Base-by-base conservation (phyloP, 2,797 vertebrate genomes). In the Toxotes lorentzi region DNA sequence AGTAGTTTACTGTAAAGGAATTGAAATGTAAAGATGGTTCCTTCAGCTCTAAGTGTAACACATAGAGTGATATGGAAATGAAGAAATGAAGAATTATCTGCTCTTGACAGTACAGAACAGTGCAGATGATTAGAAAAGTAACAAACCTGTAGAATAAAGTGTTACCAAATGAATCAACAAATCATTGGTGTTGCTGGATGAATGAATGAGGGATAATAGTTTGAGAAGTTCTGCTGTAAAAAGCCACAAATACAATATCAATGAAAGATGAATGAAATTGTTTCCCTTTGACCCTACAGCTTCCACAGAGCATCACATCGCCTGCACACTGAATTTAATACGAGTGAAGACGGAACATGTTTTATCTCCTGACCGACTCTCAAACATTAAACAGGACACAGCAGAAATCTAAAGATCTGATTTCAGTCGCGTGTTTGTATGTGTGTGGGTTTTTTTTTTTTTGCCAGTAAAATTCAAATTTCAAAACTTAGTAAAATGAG, bases 281-380 rank as follows among this genome's bases (percentile, higher is more conserved):
- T 2, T 82, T 78, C 68, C 70, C 77, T 63, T 67, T 57, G 78
- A 61, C 67, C 38, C 56, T 24, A 41, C 38, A 48, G 66, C 47
- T 45, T 47, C 66, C 21, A 21, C 51, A 50, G 45, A 45, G 77
- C 68, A 3, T 48, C 62, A 17, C 35, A 45, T 48, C 41, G 5
- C 23, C 73, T 54, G 30, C 48, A 57, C 30, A 8, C 58, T 35
- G 35, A 58, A 48, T 73, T n/a, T 4, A 27, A 58, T 12, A 14
- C 8, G 35, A 50, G 7, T 24, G 24, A 23, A 40, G 27, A 30
- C 27, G 11, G 38, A 48, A 2, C 19, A 5, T 7, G 47, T 48
- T 19, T 48, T 8, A 12, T n/a, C 23, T 71, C 53, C 21, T 13
- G 19, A 30, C 45, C 13, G 17, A 56, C 30, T 27, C 17, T 1